Conservation (phyloP, 2,888 invertebrate genomes). For the Erynnis tages region DNA sequence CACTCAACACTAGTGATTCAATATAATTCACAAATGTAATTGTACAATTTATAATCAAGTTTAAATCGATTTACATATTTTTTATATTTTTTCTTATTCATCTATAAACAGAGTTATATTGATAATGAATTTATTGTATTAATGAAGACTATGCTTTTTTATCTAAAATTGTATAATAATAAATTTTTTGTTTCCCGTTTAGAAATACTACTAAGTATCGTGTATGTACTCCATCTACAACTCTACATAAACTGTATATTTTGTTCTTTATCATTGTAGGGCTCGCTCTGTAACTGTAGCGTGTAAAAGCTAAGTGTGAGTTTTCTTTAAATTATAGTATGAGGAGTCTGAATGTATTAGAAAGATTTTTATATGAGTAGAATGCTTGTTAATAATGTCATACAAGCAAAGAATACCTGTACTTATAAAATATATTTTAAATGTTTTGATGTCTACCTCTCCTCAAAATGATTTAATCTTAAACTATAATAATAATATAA, state of each 20-base stretch:
- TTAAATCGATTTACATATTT: slow-evolving; percentile 23
- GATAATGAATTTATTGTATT: slow-evolving; percentile 21
- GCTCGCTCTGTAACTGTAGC: slow-evolving; percentile 22
- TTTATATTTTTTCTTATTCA: slow-evolving; percentile 24
- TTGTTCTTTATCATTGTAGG: slow-evolving; percentile 27
- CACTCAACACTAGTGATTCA: slow-evolving; percentile 15
- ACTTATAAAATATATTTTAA: slow-evolving; percentile 23
- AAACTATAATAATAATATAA: background rate
- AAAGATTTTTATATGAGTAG: slow-evolving; percentile 19
- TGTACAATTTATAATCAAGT: slow-evolving; percentile 22
- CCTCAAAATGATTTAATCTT: slow-evolving; percentile 15
- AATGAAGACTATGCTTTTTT: slow-evolving; percentile 18
- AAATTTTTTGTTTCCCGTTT: background rate
- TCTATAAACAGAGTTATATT: slow-evolving; percentile 26
- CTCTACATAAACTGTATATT: slow-evolving; percentile 31
- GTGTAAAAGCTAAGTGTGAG: slow-evolving; percentile 34
- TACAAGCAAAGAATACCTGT: slow-evolving; percentile 13
- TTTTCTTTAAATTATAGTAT: slow-evolving; percentile 35
- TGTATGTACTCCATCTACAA: background rate
- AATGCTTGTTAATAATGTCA: slow-evolving; percentile 19
- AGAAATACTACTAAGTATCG: background rate
- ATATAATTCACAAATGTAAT: slow-evolving; percentile 16
- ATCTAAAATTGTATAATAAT: too few species aligned
- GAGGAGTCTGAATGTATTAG: slow-evolving; percentile 34
- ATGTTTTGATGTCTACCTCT: slow-evolving; percentile 24